Evolutionary conservation across 2,888 invertebrate species (phyloP).

Genomic region (Drosophila demipolita): DNA sequence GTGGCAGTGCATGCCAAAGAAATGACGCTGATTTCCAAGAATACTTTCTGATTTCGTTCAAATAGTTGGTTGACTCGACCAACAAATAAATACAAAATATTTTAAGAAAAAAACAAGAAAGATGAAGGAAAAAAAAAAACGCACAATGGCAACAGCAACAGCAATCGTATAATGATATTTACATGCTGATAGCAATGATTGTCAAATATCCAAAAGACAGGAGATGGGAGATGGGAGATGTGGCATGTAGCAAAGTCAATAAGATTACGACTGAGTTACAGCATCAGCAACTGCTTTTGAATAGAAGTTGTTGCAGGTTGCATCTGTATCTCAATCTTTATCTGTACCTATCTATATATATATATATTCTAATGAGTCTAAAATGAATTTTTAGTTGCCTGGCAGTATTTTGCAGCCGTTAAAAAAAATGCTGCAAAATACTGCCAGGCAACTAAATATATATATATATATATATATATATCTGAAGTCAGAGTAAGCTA

Average conservation of each 20-base stretch:
- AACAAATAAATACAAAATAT: slow-evolving; percentile 48
- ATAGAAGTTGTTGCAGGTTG: not conserved
- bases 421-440: no score
- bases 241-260: slow-evolving; percentile 41
- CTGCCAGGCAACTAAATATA: no score
- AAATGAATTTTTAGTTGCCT: no score
- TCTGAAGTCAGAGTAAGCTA: not conserved
- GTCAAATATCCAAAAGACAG: slow-evolving; percentile 40
- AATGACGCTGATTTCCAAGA: slow-evolving; percentile 69
- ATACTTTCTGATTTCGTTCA: slow-evolving; percentile 66
- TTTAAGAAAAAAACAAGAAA: slow-evolving; percentile 11
- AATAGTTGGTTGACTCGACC: slow-evolving; percentile 44
- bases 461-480: not conserved
- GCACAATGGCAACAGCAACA: slow-evolving; percentile 20
- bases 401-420: no score
- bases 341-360: not conserved
- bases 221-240: slow-evolving; percentile 4
- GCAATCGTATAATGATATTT: slow-evolving; percentile 49
- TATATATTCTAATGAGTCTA: no score
- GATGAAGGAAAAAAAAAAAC: not conserved
- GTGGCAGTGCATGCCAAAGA: slow-evolving; percentile 65
- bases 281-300: slow-evolving; percentile 15
- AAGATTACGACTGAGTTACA: slow-evolving; percentile 37
- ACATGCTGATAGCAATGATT: slow-evolving; percentile 43
- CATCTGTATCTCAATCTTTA: not conserved